A percentile compares a stretch with the other conserved stretches of the same genome.
These are phyloP conservation scores for Drosophila monieri DNA, from an alignment of 2,888 invertebrate genomes.

Conservation along the genomic window DNA sequence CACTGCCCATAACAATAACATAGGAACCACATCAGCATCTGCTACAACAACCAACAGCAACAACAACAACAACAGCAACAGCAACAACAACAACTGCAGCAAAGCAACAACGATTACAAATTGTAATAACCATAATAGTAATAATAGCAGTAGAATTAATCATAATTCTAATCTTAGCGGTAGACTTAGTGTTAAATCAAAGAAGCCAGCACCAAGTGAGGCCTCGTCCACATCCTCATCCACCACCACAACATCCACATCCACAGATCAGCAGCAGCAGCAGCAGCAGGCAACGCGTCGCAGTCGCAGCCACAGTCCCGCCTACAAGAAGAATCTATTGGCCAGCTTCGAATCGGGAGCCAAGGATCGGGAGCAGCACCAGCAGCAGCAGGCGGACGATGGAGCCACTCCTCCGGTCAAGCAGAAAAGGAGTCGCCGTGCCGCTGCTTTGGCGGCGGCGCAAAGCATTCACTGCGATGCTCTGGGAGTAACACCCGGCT, in stretches of 20 bases:
- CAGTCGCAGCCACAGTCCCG: slow-evolving; percentile 62
- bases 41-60: slow-evolving; percentile 30
- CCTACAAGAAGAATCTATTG: slow-evolving; percentile 82
- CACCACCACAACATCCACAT: slow-evolving; percentile 18
- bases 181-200: slow-evolving; percentile 70
- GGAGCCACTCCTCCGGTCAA: slow-evolving; percentile 30
- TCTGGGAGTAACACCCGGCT: slow-evolving; percentile 19
- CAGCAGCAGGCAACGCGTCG: slow-evolving; percentile 50
- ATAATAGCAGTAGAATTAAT: slow-evolving; percentile 64
- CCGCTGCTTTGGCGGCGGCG: slow-evolving; percentile 70
- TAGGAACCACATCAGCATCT: slow-evolving; percentile 45
- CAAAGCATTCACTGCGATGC: slow-evolving; percentile 70
- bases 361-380: slow-evolving; percentile 19
- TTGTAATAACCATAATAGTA: slow-evolving; percentile 79
- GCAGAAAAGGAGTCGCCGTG: slow-evolving; percentile 69
- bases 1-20: slow-evolving; percentile 50
- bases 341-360: slow-evolving; percentile 69
- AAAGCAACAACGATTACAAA: slow-evolving; percentile 74
- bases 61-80: slow-evolving; percentile 40
- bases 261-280: slow-evolving; percentile 52
- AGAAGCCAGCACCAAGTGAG: slow-evolving; percentile 58
- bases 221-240: slow-evolving; percentile 45
- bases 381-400: neutral
- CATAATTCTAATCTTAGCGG: slow-evolving; percentile 58
- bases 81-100: slow-evolving; percentile 43